Evolutionary conservation across 2,113 vertebrate genomes (phyloP), one percentile per base, ranked within the genome.

Genomic region (Cyanocitta stelleri): DNA sequence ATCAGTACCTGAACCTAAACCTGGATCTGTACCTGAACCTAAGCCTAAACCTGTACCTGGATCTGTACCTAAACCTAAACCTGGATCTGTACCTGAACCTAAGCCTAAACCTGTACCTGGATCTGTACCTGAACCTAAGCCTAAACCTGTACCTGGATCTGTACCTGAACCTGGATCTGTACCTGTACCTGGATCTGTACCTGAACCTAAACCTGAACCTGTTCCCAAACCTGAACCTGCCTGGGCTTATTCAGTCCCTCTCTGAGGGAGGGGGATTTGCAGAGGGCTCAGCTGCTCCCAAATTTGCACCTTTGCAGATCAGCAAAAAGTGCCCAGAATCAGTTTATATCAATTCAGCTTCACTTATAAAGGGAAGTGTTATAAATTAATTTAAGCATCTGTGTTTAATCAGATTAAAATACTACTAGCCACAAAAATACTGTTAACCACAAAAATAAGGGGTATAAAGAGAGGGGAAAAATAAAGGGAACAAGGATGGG

Each of bases 111-210:
- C 39, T 33, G 17, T 16, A 3, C 5, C 33, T 30, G 3, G 11
- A 33, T 41, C 44, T 46, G 6, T 2, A 24, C 9, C 63, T 22
- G 9, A 6, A 51, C 10, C 33, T 54, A 3, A 1, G 15, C 29
- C 29, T 41, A 11, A 7, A 7, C 23, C n/a, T 11, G 1, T 2
- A 37, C 7, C 43, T 58, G 2, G 1, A 39, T 10, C 21, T 32
- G 5, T 3, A 30, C 4, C 56, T 48, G 0, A 3, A 2, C 10
- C 27, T 10, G 2, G 2, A 54, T 10, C 35, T 35, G 3, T 1
- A 32, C 2, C 30, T 43, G 5, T 8, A 23, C 20, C 39, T 46
- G 4, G 0, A 32, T 21, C 63, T 66, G 5, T 3, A 26, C 10
- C 55, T 10, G 2, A 3, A 30, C 15, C 62, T 56, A 2, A 19